Base-by-base conservation (phyloP, 1,140 invertebrate genomes). In the Procambarus clarkii region DNA sequence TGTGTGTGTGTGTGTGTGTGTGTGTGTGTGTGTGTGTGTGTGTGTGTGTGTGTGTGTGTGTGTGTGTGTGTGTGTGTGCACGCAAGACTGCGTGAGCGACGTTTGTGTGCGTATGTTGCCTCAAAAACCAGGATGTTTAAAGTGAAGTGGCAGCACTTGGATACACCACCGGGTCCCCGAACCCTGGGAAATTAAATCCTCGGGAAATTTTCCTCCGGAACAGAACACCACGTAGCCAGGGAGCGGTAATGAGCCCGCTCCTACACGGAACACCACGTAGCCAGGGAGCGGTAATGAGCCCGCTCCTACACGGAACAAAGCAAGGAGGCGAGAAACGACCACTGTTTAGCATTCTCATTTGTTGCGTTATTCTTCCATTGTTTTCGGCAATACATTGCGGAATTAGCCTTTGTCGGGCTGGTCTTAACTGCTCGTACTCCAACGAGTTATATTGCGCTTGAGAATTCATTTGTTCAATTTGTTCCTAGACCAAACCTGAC, bases 361-460 rank as follows among this genome's bases (percentile, higher is more conserved):
- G 54, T 45, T 83, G 21, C 81, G 60, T n/a, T 64, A 83, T 83
- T 83, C 69, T 69, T 45, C 50, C 81, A 44, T 83, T 83, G 58
- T 83, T 83, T 83, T 69, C 69, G 58, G 69, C 34, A 45, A 83
- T 83, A 60, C 81, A 83, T 83, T 83, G 81, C 69, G 34, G 24
- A 18, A 44, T 34, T 74, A 34, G 24, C n/a, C 11, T 74, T 74
- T 7, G 5, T 11, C n/a, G 69, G 69, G 5, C 4, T 4, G 69
- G 24, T 8, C 69, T 74, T 74, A 74, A 74, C 24, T 34, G 69
- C 21, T 69, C 64, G 21, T 69, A 69, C 21, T 18, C 64, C 64
- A 18, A 18, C n/a, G 69, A 74, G 69, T 74, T 74, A 74, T 74
- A 74, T 74, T 11, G 21, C 15, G n/a, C 24, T 24, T 5, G 69